Percentiles rank a stretch among this genome's conserved stretches.
Conservation (phyloP, 2,113 vertebrate species). For the Silurus meridionalis region DNA sequence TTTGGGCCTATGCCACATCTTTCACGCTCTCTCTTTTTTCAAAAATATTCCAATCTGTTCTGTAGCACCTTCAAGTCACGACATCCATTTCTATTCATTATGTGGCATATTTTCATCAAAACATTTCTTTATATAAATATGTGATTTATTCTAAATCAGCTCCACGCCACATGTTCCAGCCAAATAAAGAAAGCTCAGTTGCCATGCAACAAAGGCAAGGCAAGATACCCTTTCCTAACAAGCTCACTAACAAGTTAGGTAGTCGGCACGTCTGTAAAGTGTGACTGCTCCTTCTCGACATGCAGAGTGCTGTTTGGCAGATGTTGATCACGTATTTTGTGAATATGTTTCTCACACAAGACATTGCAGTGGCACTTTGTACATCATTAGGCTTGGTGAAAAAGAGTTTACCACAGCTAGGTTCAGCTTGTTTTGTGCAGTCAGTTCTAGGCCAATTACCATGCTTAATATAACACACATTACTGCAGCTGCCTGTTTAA, state of each 20-base stretch:
- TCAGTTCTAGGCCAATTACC: neutral
- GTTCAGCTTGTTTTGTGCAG: neutral
- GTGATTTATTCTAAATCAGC: conserved; percentile 15
- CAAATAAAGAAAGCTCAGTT: conserved; percentile 19
- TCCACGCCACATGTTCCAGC: too few species aligned
- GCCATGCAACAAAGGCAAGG: conserved; percentile 30
- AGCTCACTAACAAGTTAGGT: conserved; percentile 13
- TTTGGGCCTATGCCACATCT: neutral
- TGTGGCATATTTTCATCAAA: neutral
- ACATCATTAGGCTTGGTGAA: conserved; percentile 9
- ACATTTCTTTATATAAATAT: conserved; percentile 13
- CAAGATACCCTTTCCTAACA: conserved; percentile 1
- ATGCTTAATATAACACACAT: conserved; percentile 9
- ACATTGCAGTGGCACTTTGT: neutral
- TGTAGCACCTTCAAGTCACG: neutral
- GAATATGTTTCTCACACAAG: neutral
- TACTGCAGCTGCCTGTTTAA: neutral
- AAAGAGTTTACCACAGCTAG: neutral
- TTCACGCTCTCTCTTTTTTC: neutral
- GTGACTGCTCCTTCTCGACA: neutral
- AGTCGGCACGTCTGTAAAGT: neutral
- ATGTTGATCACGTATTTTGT: neutral
- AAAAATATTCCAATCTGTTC: neutral
- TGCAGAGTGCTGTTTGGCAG: neutral
- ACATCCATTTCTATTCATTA: neutral